Base-by-base conservation (phyloP, 2,113 vertebrate genomes). In the Colaptes auratus region DNA sequence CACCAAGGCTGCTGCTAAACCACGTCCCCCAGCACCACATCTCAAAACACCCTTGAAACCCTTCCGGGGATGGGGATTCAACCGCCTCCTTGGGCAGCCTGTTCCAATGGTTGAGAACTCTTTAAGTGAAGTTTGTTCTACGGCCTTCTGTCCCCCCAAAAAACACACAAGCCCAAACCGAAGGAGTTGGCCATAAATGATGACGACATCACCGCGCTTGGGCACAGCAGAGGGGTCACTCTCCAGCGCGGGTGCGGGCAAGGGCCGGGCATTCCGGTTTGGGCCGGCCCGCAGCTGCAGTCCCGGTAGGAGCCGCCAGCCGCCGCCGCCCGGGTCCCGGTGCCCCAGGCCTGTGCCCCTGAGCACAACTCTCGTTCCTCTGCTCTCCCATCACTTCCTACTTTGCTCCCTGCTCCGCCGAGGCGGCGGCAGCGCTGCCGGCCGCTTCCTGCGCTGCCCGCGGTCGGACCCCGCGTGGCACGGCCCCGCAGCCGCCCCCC, bases 401-500 rank as follows among this genome's bases (percentile, higher is more conserved):
- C 79, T 90, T 84, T 69, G 58, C 60, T 30, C 64, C 11, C 64
- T 10, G 60, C 33, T n/a, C 75, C 36, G 66, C 55, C 65, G 76
- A 70, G 53, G 44, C 50, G 21, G 44, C 50, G 17, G 64, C 48
- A 44, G 56, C 33, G 89, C 83, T 69, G 84, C 80, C 64, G 86
- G 80, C 89, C 81, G 69, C 61, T 95, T 95, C 96, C 93, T 93
- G 94, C 60, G 58, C 66, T 27, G 82, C 64, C 76, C 52, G n/a
- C 50, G 81, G 19, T 21, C 59, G 28, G 28, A 30, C 31, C 19
- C 58, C 31, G 56, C 30, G 30, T 31, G 16, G 56, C 56, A 30
- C 56, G 56, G 56, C 28, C 7, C 56, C 56, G 30, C 27, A 15
- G 28, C 55, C 28, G 28, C 55, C 55, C 28, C 27, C 15, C 55